Percentiles rank a stretch among this genome's conserved stretches.
These are phyloP conservation scores for Thunnus maccoyii DNA, from an alignment of 2,113 vertebrate species.

Conservation along the genomic window DNA sequence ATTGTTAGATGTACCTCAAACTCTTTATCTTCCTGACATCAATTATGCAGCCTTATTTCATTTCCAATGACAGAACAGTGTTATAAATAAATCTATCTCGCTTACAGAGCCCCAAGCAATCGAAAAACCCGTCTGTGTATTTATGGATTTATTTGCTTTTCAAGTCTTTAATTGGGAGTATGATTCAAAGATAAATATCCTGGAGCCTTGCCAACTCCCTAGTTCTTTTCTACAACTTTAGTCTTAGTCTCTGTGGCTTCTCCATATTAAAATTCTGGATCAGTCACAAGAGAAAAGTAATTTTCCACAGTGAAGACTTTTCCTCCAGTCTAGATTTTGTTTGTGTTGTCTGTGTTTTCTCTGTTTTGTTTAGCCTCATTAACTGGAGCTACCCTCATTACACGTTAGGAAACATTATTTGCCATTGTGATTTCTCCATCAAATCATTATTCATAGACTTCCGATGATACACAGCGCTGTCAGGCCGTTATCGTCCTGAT, in stretches of 20 bases:
- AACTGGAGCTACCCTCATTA: constrained; percentile 39
- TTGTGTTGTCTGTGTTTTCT: constrained; percentile 27
- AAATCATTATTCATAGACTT: constrained; percentile 41
- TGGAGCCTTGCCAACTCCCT: constrained; percentile 13
- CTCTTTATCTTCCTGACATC: constrained; percentile 42
- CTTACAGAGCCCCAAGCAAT: constrained; percentile 50
- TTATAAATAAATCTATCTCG: constrained; percentile 63
- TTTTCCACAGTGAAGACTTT: constrained; percentile 43
- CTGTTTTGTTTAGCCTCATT: constrained; percentile 50
- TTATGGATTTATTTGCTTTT: constrained; percentile 58
- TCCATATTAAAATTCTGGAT: constrained; percentile 39
- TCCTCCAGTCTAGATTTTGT: constrained; percentile 33
- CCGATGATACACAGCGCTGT: neutral
- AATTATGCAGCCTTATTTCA: constrained; percentile 48
- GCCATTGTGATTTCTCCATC: constrained; percentile 14
- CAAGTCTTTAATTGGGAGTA: constrained; percentile 51
- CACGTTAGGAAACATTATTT: constrained; percentile 32
- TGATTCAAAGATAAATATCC: constrained; percentile 67
- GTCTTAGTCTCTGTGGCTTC: constrained; percentile 1
- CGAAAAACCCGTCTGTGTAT: constrained; percentile 41
- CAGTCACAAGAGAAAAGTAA: constrained; percentile 31
- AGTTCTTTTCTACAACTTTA: constrained; percentile 9
- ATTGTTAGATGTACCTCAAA: constrained; percentile 37
- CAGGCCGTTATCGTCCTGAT: constrained; percentile 13
- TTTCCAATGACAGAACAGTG: constrained; percentile 45